phyloP scores from a whole-genome alignment of 2,888 invertebrate genomes.

The Vanessa cardui region DNA sequence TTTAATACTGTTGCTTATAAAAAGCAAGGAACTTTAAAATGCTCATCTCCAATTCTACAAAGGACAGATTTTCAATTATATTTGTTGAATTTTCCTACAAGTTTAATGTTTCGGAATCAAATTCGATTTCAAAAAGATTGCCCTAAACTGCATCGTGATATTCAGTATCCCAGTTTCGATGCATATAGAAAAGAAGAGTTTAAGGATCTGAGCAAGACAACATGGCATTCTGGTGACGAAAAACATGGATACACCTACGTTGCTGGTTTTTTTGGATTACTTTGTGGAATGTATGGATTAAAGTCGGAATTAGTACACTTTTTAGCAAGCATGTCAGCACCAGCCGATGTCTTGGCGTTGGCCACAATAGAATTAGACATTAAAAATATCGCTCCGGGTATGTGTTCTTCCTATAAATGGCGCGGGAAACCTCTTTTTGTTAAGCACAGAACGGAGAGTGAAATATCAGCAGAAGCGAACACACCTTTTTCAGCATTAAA shows the following conservation, averaged over 20 bases:
- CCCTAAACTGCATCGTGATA: conserved; percentile 69
- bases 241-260: conserved; percentile 78
- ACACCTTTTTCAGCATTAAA: conserved; percentile 85
- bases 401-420: conserved; percentile 88
- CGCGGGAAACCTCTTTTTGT: conserved; percentile 92
- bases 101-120: conserved; percentile 56
- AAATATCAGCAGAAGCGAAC: conserved; percentile 84
- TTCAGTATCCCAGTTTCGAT: conserved; percentile 66
- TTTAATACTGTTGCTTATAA: conserved; percentile 8
- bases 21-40: background rate
- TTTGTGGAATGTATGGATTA: conserved; percentile 82
- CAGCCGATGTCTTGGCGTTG: conserved; percentile 89
- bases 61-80: conserved; percentile 5
- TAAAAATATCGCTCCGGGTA: conserved; percentile 85
- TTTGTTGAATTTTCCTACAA: conserved; percentile 13
- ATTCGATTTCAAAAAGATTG: conserved; percentile 59
- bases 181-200: conserved; percentile 63
- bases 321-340: conserved; percentile 83
- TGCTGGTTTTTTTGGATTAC: conserved; percentile 77
- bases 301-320: conserved; percentile 84
- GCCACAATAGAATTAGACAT: conserved; percentile 90
- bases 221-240: conserved; percentile 61
- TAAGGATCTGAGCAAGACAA: conserved; percentile 59
- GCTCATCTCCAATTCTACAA: conserved; percentile 1
- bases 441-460: conserved; percentile 85